Percentiles rank a stretch among this genome's conserved stretches.
phyloP scores from a whole-genome alignment of 2,888 invertebrate species.

The Lumbricus terrestris region DNA sequence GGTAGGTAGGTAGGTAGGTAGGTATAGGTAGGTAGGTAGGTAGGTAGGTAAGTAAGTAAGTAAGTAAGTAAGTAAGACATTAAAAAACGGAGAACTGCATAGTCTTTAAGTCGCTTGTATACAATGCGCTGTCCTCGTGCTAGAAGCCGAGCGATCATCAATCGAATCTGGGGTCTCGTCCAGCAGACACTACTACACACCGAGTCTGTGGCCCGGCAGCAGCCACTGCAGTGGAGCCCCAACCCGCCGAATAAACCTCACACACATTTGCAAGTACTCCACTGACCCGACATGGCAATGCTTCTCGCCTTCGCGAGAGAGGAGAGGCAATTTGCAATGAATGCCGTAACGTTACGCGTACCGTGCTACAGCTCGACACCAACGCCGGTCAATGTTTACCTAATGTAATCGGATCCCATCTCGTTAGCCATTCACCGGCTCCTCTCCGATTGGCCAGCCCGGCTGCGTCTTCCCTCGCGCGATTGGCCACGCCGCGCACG shows the following conservation, averaged over 20 bases:
- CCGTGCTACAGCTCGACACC: not conserved
- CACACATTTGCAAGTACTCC: conserved; percentile 3
- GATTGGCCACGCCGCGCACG: not conserved
- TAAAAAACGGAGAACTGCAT: not conserved
- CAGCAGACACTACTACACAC: not conserved
- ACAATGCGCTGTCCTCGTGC: not conserved
- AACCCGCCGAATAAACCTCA: not conserved
- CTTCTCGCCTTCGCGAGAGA: conserved; percentile 3
- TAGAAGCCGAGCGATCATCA: not conserved
- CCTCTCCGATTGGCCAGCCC: not conserved
- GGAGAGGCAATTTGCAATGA: not conserved
- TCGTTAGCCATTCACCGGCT: not conserved
- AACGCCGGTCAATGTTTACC: not conserved
- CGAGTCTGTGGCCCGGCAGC: too few species aligned
- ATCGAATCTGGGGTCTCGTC: not conserved
- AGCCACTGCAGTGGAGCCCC: not conserved
- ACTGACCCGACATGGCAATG: not conserved
- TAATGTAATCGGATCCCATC: conserved; percentile 6
- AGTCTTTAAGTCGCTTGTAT: too few species aligned
- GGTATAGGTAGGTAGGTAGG: too few species aligned
- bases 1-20: not conserved
- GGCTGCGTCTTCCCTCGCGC: not conserved
- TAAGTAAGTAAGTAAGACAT: not conserved
- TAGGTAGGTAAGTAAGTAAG: too few species aligned
- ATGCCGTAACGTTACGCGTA: not conserved